A percentile compares a stretch with the other conserved stretches of the same genome.
phyloP scores from a whole-genome alignment of 2,888 invertebrate species.

The Ctena decussata region DNA sequence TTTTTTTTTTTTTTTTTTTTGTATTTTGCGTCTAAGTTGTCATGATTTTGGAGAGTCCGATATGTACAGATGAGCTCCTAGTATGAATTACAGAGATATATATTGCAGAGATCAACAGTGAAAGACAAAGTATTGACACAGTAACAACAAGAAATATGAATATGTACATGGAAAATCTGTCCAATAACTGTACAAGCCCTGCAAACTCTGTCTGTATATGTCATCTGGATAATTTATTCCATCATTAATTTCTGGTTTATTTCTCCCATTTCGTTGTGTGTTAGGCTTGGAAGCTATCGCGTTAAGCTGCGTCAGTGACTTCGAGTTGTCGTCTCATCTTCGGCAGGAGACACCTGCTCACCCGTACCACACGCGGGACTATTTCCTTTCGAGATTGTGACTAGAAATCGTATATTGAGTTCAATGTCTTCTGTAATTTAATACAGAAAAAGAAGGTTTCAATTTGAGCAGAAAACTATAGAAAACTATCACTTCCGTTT shows the following conservation, averaged over 20 bases:
- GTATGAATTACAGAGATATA: not conserved
- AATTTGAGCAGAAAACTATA: too few species aligned
- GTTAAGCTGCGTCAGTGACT: not conserved
- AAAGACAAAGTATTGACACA: constrained; percentile 37
- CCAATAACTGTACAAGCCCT: constrained; percentile 54
- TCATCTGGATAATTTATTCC: not conserved
- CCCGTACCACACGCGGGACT: not conserved
- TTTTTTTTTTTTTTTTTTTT: too few species aligned
- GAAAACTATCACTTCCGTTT: too few species aligned
- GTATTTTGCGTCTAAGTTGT: too few species aligned
- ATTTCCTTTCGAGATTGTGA: constrained; percentile 52
- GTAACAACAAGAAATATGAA: constrained; percentile 37
- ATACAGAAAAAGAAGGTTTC: too few species aligned
- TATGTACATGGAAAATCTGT: constrained; percentile 59
- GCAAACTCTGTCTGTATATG: not conserved
- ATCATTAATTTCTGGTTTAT: not conserved
- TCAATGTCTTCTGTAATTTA: too few species aligned
- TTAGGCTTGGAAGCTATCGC: not conserved
- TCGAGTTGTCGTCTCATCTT: not conserved
- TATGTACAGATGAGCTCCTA: too few species aligned
- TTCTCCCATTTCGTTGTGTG: not conserved
- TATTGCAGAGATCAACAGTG: not conserved
- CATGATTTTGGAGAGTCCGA: too few species aligned
- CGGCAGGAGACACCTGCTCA: not conserved
- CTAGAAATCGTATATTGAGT: constrained; percentile 24